Evolutionary conservation across 2,113 vertebrate genomes (phyloP).

Genomic region (Fulica atra): DNA sequence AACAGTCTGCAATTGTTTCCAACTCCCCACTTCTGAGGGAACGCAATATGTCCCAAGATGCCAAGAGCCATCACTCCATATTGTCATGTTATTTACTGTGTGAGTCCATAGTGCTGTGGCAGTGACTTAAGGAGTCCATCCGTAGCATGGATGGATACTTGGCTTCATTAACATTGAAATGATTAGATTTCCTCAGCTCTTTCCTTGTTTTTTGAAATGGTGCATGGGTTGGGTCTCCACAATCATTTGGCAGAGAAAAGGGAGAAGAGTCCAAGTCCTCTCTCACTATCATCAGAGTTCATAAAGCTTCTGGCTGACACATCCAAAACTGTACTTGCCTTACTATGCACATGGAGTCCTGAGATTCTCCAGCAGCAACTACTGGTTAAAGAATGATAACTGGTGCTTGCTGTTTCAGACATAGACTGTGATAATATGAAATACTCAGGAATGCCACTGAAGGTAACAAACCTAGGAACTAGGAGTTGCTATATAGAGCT

Average conservation of each 20-base stretch:
- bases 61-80: background rate
- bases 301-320: background rate
- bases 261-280: background rate
- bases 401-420: background rate
- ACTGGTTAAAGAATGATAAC: background rate
- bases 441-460: background rate
- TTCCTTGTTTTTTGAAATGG: background rate
- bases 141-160: background rate
- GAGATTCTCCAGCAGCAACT: background rate
- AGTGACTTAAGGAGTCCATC: background rate
- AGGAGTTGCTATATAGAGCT: background rate
- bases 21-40: background rate
- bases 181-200: background rate
- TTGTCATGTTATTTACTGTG: background rate
- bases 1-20: background rate
- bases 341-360: background rate
- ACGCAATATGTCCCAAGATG: rapidly evolving
- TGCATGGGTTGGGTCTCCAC: background rate
- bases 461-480: rapidly evolving
- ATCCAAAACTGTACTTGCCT: background rate
- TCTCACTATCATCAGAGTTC: background rate
- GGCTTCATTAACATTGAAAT: background rate
- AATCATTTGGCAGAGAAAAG: background rate
- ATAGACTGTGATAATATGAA: background rate
- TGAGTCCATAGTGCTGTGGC: background rate